These are phyloP conservation scores for Leguminivora glycinivorella DNA, from an alignment of 1,140 invertebrate genomes.

Conservation along the genomic window DNA sequence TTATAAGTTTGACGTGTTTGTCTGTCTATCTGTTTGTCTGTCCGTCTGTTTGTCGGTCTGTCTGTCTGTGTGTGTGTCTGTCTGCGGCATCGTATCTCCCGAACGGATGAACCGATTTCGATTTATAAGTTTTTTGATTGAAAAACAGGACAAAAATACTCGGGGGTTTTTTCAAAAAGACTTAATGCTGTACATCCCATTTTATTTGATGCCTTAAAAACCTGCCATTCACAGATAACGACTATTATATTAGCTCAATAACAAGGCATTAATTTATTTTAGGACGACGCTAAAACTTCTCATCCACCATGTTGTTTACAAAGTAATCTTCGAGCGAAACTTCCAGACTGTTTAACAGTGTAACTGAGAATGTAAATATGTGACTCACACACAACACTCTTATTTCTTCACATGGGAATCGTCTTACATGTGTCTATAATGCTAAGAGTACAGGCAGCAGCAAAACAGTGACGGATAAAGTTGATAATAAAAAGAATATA, in stretches of 20 bases:
- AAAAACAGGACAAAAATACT: too few species aligned
- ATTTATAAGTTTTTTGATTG: too few species aligned
- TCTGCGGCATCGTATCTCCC: too few species aligned
- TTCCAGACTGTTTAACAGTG: not conserved
- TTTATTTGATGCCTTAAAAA: too few species aligned
- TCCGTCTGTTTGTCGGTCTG: too few species aligned
- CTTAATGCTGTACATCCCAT: too few species aligned
- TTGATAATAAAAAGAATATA: not conserved
- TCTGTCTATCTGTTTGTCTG: too few species aligned
- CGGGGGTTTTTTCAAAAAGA: too few species aligned
- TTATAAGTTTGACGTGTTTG: too few species aligned
- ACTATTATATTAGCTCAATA: not conserved
- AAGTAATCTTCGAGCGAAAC: not conserved
- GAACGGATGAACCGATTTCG: too few species aligned
- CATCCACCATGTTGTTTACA: not conserved
- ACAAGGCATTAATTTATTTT: not conserved
- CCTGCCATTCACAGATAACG: too few species aligned
- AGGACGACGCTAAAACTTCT: not conserved
- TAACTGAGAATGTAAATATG: conserved; percentile 4
- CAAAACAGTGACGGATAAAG: not conserved
- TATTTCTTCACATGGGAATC: conserved; percentile 1
- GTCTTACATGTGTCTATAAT: not conserved
- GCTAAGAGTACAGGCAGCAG: not conserved
- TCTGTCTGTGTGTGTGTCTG: too few species aligned
- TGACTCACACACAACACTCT: not conserved